Evolutionary conservation across 1,140 invertebrate species (phyloP).

Genomic region (Stegodyphus mimosarum): DNA sequence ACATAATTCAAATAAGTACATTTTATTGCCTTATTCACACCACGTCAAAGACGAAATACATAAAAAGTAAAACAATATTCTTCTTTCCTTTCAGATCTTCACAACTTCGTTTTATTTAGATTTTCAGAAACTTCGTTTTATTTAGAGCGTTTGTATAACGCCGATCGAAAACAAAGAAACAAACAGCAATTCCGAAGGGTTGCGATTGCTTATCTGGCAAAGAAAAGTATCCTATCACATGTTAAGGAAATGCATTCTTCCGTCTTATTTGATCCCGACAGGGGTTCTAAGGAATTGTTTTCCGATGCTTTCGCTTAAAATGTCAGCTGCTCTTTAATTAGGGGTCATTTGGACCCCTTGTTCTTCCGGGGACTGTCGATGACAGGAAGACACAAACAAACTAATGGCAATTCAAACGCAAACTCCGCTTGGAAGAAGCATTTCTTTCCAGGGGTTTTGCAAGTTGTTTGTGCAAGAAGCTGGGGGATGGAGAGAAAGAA

Average conservation of each 20-base stretch:
- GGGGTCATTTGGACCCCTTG: conserved; percentile 56
- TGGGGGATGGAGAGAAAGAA: too few relatives aligned
- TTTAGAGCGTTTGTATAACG: neutral
- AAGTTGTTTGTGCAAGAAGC: neutral
- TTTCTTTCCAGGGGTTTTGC: neutral
- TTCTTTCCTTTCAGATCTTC: too few relatives aligned
- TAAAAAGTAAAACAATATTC: too few relatives aligned
- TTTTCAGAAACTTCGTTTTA: too few relatives aligned
- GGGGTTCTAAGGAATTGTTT: conserved; percentile 47
- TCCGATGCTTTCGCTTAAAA: conserved; percentile 49
- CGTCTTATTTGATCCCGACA: conserved; percentile 16
- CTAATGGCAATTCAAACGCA: conserved; percentile 59
- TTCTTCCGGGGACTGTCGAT: conserved; percentile 31
- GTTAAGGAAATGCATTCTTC: conserved; percentile 41
- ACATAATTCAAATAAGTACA: too few relatives aligned
- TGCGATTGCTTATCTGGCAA: neutral
- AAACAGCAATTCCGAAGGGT: conserved; percentile 13
- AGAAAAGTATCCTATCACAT: neutral
- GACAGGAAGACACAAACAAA: conserved; percentile 51
- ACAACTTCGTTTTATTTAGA: too few relatives aligned
- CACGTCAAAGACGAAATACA: too few relatives aligned
- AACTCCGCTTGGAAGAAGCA: neutral
- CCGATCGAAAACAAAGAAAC: conserved; percentile 27
- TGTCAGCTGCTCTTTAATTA: conserved; percentile 59
- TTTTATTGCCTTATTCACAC: too few relatives aligned